phyloP scores from a whole-genome alignment of 2,888 invertebrate genomes.

The Microchrysa polita region DNA sequence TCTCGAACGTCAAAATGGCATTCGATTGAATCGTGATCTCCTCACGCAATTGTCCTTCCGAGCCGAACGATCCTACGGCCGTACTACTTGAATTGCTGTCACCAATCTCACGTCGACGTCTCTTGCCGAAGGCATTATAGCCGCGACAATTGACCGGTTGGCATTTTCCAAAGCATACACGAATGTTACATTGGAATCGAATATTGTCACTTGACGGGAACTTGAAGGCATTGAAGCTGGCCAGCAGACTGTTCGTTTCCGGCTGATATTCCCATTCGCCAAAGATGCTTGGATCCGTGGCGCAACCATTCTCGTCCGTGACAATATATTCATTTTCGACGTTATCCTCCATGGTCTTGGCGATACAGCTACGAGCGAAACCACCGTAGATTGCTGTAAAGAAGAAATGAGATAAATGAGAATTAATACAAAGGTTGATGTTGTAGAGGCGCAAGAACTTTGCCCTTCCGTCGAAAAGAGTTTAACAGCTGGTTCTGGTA shows the following conservation, averaged over 20 bases:
- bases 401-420: neutral
- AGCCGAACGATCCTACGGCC: constrained; percentile 68
- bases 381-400: constrained; percentile 86
- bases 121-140: constrained; percentile 87
- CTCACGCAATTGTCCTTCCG: constrained; percentile 86
- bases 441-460: no score
- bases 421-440: neutral
- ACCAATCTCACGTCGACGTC: constrained; percentile 71
- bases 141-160: constrained; percentile 95
- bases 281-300: constrained; percentile 90
- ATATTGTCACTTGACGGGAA: constrained; percentile 95
- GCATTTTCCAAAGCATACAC: constrained; percentile 94
- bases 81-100: constrained; percentile 64
- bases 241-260: constrained; percentile 84
- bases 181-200: constrained; percentile 93
- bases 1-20: constrained; percentile 88
- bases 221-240: constrained; percentile 93
- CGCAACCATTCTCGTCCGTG: constrained; percentile 93
- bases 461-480: no score
- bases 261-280: constrained; percentile 93
- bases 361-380: constrained; percentile 91
- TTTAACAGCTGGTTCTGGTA: no score
- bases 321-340: constrained; percentile 91
- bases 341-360: constrained; percentile 89
- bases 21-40: constrained; percentile 94